These are phyloP conservation scores for Paedocypris sp. DNA, from an alignment of 2,113 vertebrate genomes.

Conservation along the genomic window DNA sequence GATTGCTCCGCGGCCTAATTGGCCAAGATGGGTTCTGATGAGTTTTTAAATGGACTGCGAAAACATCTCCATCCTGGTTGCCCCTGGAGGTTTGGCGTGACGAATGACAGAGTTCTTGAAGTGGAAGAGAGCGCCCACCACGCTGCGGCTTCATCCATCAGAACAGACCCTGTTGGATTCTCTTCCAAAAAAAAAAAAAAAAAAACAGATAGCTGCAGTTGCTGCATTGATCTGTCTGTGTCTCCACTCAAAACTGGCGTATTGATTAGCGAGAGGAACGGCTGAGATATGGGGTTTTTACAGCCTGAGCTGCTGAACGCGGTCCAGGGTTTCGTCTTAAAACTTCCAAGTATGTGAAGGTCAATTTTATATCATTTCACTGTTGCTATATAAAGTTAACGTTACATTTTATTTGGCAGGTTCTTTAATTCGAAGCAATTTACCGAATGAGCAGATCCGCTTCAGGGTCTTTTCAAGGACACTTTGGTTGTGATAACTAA, in stretches of 20 bases:
- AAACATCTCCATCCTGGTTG: slow-evolving; percentile 18
- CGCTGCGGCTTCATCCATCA: slow-evolving; percentile 19
- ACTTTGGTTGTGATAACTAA: too few species aligned
- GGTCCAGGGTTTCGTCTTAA: too few species aligned
- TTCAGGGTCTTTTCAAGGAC: too few species aligned
- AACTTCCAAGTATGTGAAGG: too few species aligned
- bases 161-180: background rate
- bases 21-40: slow-evolving; percentile 8
- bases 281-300: slow-evolving; percentile 20
- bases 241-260: slow-evolving; percentile 4
- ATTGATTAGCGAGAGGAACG: slow-evolving; percentile 11
- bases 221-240: slow-evolving; percentile 14
- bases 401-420: too few species aligned
- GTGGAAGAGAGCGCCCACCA: slow-evolving; percentile 3
- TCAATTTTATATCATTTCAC: too few species aligned
- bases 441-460: too few species aligned
- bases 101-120: slow-evolving; percentile 5
- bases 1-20: slow-evolving; percentile 20
- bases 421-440: too few species aligned
- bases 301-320: slow-evolving; percentile 4
- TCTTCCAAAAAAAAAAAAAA: too few species aligned
- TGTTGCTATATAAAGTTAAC: too few species aligned
- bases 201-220: background rate
- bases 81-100: slow-evolving; percentile 13
- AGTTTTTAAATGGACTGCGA: slow-evolving; percentile 23